Percentiles rank a stretch among this genome's conserved stretches.
These are phyloP conservation scores for Euphydryas editha DNA, from an alignment of 2,888 invertebrate genomes.

Conservation along the genomic window DNA sequence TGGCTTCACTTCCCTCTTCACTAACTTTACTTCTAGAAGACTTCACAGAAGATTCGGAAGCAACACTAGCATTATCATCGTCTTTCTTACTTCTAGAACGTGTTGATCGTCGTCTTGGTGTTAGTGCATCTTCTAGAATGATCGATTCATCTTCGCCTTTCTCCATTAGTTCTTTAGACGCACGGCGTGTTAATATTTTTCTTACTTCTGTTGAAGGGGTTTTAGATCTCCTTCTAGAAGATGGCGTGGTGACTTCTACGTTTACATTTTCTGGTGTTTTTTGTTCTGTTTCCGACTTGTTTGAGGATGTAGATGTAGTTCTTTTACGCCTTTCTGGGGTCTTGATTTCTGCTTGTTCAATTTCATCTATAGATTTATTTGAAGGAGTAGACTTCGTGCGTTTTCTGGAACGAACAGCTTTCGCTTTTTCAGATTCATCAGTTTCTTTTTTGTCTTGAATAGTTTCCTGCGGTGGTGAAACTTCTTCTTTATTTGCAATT, in stretches of 20 bases:
- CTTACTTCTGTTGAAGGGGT: slow-evolving; percentile 67
- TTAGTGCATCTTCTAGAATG: slow-evolving; percentile 55
- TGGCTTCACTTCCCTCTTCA: slow-evolving; percentile 54
- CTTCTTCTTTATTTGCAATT: background rate
- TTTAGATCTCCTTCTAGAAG: slow-evolving; percentile 56
- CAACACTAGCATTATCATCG: slow-evolving; percentile 68
- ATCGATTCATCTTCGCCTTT: slow-evolving; percentile 57
- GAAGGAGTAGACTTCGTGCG: slow-evolving; percentile 46
- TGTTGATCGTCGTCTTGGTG: slow-evolving; percentile 60
- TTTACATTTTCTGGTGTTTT: slow-evolving; percentile 52
- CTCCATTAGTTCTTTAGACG: slow-evolving; percentile 67
- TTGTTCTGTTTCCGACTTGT: slow-evolving; percentile 55
- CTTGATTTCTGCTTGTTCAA: slow-evolving; percentile 45
- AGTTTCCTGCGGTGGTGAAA: background rate
- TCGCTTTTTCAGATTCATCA: slow-evolving; percentile 6
- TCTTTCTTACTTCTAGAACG: slow-evolving; percentile 58
- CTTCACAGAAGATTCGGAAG: slow-evolving; percentile 63
- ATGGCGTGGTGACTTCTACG: slow-evolving; percentile 35
- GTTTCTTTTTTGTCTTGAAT: background rate
- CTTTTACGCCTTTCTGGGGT: slow-evolving; percentile 66
- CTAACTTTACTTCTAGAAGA: slow-evolving; percentile 57
- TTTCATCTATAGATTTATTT: slow-evolving; percentile 44
- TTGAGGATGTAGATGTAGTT: slow-evolving; percentile 61
- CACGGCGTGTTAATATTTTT: slow-evolving; percentile 68
- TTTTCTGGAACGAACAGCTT: slow-evolving; percentile 20